Evolutionary conservation across 2,888 invertebrate genomes (phyloP), one percentile per base, ranked within the genome.

Genomic region (Xestia c-nigrum): DNA sequence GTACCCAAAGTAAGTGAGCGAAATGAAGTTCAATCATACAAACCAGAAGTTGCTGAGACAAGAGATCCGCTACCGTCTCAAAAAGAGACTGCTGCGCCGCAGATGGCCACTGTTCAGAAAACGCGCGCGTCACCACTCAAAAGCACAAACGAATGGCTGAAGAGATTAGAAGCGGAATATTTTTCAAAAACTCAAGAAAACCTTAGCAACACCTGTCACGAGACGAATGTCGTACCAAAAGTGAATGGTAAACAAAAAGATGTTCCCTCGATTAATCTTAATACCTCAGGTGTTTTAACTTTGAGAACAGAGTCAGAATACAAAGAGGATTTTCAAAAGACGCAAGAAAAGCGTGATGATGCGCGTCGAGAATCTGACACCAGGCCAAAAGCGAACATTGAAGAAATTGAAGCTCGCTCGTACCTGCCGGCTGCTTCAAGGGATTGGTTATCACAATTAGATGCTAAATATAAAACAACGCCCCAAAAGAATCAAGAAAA

Each of bases 371-470:
- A 55, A 43, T 24, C 40, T 31, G 38, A 55, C 46, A 47, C 21
- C 59, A 31, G 19, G 16, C 14, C 43, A 21, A 75, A 55, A 46
- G 24, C 16, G 4, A 47, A 64, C 10, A 38, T 40, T 55, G 38
- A 40, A 21, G 24, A 64, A 47, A 55, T 64, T 19, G 12, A 40
- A 3, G 72, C 59, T 50, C 72, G 73, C 46, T 81, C 38, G 10
- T 57, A 59, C 46, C 43, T 81, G 21, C 81, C 75, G 52, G 19
- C 50, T 66, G 24, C 43, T 59, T 96, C 97, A n/a, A 90, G 91
- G 0, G 94, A 97, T 78, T 98, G 97, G 97, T 90, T 98, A 16
- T 84, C 93, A 19, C 96, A 97, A 85, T 89, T 97, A 93, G 93
- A 95, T 74, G 87, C 92, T 61, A 97, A 95, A 87, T 97, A 97